Evolutionary conservation across 2,888 invertebrate genomes (phyloP).

Genomic region (Parnassius glacialis): DNA sequence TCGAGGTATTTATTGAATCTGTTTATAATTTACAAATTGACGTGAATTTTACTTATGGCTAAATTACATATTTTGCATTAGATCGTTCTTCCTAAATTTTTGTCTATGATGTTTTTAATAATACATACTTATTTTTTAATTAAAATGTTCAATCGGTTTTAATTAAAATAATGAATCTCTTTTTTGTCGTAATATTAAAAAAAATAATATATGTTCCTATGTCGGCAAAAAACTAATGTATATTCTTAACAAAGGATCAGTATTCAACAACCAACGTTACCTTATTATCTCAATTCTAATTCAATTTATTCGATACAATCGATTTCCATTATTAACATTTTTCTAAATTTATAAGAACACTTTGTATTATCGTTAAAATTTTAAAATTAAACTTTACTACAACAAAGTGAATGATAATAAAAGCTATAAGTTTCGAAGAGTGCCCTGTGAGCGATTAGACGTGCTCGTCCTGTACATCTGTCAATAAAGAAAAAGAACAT

Average conservation of each 20-base stretch:
- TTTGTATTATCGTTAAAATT: conserved; percentile 61
- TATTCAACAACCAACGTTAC: conserved; percentile 20
- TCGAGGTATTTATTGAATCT: no score
- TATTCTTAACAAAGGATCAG: neutral
- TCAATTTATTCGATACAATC: conserved; percentile 16
- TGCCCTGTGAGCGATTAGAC: conserved; percentile 79
- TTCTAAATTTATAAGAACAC: conserved; percentile 69
- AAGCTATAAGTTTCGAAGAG: conserved; percentile 43
- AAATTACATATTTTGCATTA: neutral
- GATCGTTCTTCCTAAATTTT: neutral
- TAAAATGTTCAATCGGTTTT: no score
- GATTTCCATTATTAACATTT: conserved; percentile 28
- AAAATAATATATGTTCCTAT: neutral
- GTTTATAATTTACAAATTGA: no score
- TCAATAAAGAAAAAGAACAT: conserved; percentile 81
- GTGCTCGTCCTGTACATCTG: conserved; percentile 89
- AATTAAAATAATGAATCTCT: no score
- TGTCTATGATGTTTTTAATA: no score
- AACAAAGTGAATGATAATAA: conserved; percentile 37
- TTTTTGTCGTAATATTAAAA: no score
- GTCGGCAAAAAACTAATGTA: conserved; percentile 9
- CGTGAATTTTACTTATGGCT: neutral
- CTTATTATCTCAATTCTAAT: conserved; percentile 30
- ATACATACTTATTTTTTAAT: no score
- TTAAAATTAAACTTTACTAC: conserved; percentile 25